A percentile compares a stretch with the other conserved stretches of the same genome.
Conservation (phyloP, 2,797 vertebrate genomes). For the Gambusia yucatana region DNA sequence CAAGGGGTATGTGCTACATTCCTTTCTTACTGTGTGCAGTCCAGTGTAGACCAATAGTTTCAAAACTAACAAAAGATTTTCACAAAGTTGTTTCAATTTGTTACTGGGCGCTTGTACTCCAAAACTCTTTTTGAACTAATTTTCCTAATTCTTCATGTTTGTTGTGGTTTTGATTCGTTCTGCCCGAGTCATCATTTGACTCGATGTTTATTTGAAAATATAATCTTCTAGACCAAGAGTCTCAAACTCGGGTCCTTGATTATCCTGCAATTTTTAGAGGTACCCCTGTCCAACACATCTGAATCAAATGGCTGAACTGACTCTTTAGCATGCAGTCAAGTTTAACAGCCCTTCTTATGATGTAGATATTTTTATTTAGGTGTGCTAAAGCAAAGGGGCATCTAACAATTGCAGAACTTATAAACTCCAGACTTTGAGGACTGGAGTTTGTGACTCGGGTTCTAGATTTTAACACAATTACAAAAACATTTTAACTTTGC, state of each 20-base stretch:
- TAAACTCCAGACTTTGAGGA: not conserved
- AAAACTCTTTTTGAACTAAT: not conserved
- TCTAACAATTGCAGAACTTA: not conserved
- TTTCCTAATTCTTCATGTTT: not conserved
- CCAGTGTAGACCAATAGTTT: not conserved
- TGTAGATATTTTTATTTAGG: not conserved
- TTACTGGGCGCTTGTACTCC: not conserved
- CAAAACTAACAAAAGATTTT: not conserved
- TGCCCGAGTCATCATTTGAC: not conserved
- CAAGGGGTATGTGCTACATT: not conserved
- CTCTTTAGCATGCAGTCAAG: not conserved
- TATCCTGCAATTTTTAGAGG: not conserved
- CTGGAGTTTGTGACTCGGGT: not conserved
- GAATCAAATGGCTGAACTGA: not conserved
- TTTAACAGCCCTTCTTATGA: not conserved
- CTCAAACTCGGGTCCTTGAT: not conserved
- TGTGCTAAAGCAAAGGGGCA: not conserved
- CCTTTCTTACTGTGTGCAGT: not conserved
- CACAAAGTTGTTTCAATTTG: not conserved
- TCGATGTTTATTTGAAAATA: not conserved
- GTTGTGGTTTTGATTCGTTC: not conserved
- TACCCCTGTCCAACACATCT: not conserved
- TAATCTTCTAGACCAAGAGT: not conserved
- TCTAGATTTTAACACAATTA: not conserved
- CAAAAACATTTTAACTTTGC: not conserved